Evolutionary conservation across 2,888 invertebrate genomes (phyloP), one percentile per base, ranked within the genome.

Genomic region (Teinopalpus imperialis): DNA sequence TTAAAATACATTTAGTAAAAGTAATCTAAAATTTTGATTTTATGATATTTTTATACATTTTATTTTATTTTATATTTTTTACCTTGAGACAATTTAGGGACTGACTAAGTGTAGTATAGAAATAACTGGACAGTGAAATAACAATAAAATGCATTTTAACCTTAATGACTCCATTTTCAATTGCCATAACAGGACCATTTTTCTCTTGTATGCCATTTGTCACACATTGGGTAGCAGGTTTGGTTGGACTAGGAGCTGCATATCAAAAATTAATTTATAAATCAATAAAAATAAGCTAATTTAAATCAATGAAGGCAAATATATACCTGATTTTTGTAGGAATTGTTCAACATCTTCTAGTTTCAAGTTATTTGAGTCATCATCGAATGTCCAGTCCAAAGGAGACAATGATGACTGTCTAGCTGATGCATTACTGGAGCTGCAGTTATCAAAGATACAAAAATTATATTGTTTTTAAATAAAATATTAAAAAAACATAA

Each of bases 81-180:
- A n/a, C n/a, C n/a, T n/a, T n/a, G n/a, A n/a, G n/a, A n/a, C n/a
- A n/a, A n/a, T n/a, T n/a, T n/a, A n/a, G n/a, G n/a, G n/a, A n/a
- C n/a, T n/a, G n/a, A n/a, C n/a, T n/a, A n/a, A n/a, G n/a, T n/a
- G n/a, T n/a, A n/a, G n/a, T n/a, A n/a, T n/a, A n/a, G n/a, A n/a
- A n/a, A n/a, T n/a, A n/a, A n/a, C n/a, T n/a, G n/a, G n/a, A n/a
- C n/a, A n/a, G n/a, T n/a, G n/a, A n/a, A n/a, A n/a, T n/a, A n/a
- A n/a, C n/a, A n/a, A n/a, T n/a, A n/a, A 8, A 24, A 18, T 3
- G 7, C n/a, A 3, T 20, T 41, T 41, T 50, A 62, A 86, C 88
- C 79, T 83, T 81, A 50, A 88, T 87, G 29, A 87, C 60, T 50
- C 88, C 88, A 79, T 87, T 87, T 63, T 88, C 88, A 55, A 88